phyloP scores from a whole-genome alignment of 1,140 invertebrate genomes.

The Drosophila prosaltans region DNA sequence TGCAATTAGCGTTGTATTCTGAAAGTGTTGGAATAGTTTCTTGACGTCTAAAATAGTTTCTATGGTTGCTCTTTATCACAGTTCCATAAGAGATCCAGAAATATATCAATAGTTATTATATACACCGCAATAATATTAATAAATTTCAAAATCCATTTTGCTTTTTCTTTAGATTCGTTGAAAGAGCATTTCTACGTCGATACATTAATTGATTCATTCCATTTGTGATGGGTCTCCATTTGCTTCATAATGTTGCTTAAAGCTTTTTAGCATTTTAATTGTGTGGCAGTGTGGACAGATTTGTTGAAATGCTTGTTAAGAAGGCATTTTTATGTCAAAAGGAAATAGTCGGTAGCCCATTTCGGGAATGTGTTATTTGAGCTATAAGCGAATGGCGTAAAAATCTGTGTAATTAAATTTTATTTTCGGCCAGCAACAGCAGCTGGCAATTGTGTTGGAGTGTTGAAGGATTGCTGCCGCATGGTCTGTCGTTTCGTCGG shows the following conservation, averaged over 20 bases:
- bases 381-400: constrained; percentile 74
- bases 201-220: not conserved
- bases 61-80: too few relatives aligned
- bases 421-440: constrained; percentile 55
- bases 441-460: constrained; percentile 47
- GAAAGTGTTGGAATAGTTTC: too few relatives aligned
- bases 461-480: constrained; percentile 67
- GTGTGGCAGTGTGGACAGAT: constrained; percentile 67
- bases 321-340: constrained; percentile 78
- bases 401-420: constrained; percentile 81
- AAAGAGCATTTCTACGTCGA: constrained; percentile 25
- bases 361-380: constrained; percentile 67
- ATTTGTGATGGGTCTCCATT: constrained; percentile 15
- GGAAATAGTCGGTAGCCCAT: constrained; percentile 62
- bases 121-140: too few relatives aligned
- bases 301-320: constrained; percentile 80
- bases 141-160: too few relatives aligned
- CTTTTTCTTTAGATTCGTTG: not conserved
- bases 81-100: too few relatives aligned
- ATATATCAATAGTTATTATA: too few relatives aligned
- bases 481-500: constrained; percentile 25
- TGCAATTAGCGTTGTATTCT: too few relatives aligned
- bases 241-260: constrained; percentile 32
- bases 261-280: constrained; percentile 77
- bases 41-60: too few relatives aligned